Evolutionary conservation across 2,797 vertebrate genomes (phyloP), one percentile per base, ranked within the genome.

Genomic region (Oophaga sylvatica): DNA sequence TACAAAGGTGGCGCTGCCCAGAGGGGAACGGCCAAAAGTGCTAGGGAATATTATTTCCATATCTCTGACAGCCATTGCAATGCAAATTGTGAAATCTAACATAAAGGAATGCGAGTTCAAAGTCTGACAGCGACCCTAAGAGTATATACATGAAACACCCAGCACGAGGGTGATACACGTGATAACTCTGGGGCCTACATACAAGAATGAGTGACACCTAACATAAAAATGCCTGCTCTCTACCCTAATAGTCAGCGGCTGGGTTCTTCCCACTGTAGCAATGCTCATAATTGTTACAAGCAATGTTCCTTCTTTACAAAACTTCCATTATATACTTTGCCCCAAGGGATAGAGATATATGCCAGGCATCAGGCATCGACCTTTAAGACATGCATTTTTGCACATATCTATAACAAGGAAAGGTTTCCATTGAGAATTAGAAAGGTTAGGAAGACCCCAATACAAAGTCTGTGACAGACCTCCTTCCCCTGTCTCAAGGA

Each of bases 1-100:
- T 78, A 60, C 71, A 83, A 70, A n/a, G 71, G 71, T 62, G 53
- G 80, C n/a, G 60, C 35, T 60, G 53, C 71, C 75, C 73, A 79
- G 22, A 60, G 20, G 83, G 80, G 9, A 48, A 81, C 10, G 80
- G 60, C 31, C 35, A 67, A 26, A 67, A 45, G 35, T 65, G 5
- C 5, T 15, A 15, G 60, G 15, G 59, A 45, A 22, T 11, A 67
- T 48, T 81, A 81, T 45, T 48, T 65, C 60, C 26, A 67, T 65
- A 67, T 48, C 20, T 35, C 60, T 65, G 35, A 81, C 60, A 81
- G 35, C 16, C 35, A 26, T 35, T 67, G 35, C 65, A 81, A 67
- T 60, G 62, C 35, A 81, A 81, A 67, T 65, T 65, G 62, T 17
- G 8, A 67, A 41, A 29, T 78, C 35, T 81, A 31, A 62, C 26